Base-by-base conservation (phyloP, 2,888 invertebrate genomes). In the Julus scanicus region DNA sequence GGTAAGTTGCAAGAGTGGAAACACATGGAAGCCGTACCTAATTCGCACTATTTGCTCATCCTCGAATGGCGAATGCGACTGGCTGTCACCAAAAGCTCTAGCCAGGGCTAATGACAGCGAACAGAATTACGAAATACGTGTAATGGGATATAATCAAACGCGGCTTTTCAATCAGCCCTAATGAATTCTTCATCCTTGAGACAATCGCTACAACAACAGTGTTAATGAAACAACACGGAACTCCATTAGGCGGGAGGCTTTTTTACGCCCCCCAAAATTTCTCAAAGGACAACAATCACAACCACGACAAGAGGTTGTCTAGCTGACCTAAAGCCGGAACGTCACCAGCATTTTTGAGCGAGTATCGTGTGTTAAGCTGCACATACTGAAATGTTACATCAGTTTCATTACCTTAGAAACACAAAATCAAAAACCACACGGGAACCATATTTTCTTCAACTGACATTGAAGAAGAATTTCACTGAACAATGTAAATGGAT, bases 151-250 rank as follows among this genome's bases (percentile, higher is more conserved):
- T 13, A 37, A 80, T 80, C 80, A 80, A 80, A 80, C 80, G 9
- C 29, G 20, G 71, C 71, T 71, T 71, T 29, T 20, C 71, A 71
- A 71, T 71, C 80, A 80, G 37, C 80, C 80, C 80, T 80, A 80
- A 80, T 80, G 80, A 37, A 80, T 80, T 80, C 80, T 80, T 80
- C 80, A 80, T 80, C 80, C 80, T 80, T 13, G 37, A 80, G 80
- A 80, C 20, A 80, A 80, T 80, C 80, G 20, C 44, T 44, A 13
- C 37, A 29, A 80, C 80, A 37, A 37, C 37, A 2, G 80, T 80
- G 80, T 80, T 80, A 80, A 80, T 80, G 37, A 80, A 80, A 37
- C 80, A 37, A 13, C 53, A 53, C 53, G 20, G 80, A 29, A 37
- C 80, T 80, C 13, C 37, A 80, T 80, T 80, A 80, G 80, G 9